These are phyloP conservation scores for Amphiprion clarkii DNA, from an alignment of 2,797 vertebrate genomes.

Conservation along the genomic window DNA sequence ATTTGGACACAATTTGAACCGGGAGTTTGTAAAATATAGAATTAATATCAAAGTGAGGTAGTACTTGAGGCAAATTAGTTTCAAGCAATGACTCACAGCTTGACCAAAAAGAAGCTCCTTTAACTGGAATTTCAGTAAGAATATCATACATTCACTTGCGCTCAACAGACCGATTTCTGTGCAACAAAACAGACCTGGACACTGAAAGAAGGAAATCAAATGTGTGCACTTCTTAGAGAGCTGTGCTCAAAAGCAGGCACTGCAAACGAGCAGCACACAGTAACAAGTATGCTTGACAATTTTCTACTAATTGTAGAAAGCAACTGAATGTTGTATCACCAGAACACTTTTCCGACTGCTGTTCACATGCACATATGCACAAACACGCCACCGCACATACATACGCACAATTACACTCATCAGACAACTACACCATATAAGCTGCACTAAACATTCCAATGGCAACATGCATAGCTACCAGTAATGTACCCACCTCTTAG, in stretches of 20 bases:
- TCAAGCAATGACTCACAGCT: slow-evolving; percentile 82
- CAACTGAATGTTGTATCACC: slow-evolving; percentile 39
- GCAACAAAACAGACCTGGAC: slow-evolving; percentile 73
- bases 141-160: slow-evolving; percentile 75
- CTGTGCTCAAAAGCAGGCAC: slow-evolving; percentile 43
- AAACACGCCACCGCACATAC: slow-evolving; percentile 52
- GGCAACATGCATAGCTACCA: slow-evolving; percentile 75
- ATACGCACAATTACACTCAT: slow-evolving; percentile 47
- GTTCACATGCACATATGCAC: slow-evolving; percentile 49
- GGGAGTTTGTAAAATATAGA: slow-evolving; percentile 59
- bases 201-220: slow-evolving; percentile 48
- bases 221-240: slow-evolving; percentile 46
- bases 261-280: slow-evolving; percentile 69
- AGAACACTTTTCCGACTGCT: slow-evolving; percentile 60
- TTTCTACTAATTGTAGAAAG: slow-evolving; percentile 60
- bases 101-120: slow-evolving; percentile 68
- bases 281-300: slow-evolving; percentile 74
- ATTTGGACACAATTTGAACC: slow-evolving; percentile 21
- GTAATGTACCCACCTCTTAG: slow-evolving; percentile 61
- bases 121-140: slow-evolving; percentile 66
- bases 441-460: slow-evolving; percentile 76
- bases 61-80: slow-evolving; percentile 75
- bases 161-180: slow-evolving; percentile 72
- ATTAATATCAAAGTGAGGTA: slow-evolving; percentile 79
- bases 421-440: slow-evolving; percentile 61